Conservation (phyloP, 1,140 invertebrate species). For the Tetragnatha versicolor region DNA sequence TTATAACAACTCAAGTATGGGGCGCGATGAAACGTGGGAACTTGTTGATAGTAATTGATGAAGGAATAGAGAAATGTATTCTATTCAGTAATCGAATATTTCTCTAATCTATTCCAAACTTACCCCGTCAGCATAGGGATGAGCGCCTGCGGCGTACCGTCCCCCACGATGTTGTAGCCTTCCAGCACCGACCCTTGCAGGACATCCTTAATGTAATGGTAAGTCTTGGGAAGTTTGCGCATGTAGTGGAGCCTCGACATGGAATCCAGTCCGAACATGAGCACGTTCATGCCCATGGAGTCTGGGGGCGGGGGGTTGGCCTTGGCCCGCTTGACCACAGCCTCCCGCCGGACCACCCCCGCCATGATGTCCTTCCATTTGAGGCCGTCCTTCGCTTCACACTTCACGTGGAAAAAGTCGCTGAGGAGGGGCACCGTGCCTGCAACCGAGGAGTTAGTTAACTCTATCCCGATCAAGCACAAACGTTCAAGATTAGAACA, state of each 20-base stretch:
- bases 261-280: slow-evolving; percentile 93
- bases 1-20: no score
- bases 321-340: slow-evolving; percentile 63
- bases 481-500: no score
- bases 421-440: slow-evolving; percentile 59
- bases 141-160: slow-evolving; percentile 91
- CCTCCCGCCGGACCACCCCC: slow-evolving; percentile 68
- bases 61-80: no score
- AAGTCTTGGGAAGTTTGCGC: slow-evolving; percentile 82
- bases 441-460: no score
- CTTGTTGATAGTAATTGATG: no score
- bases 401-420: slow-evolving; percentile 73
- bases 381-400: slow-evolving; percentile 67
- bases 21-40: no score
- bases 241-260: slow-evolving; percentile 86
- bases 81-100: no score
- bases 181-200: slow-evolving; percentile 76
- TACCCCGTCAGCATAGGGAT: slow-evolving; percentile 87
- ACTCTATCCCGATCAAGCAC: no score
- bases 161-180: slow-evolving; percentile 91
- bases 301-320: slow-evolving; percentile 68
- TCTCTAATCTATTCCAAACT: no score
- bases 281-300: slow-evolving; percentile 74
- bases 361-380: slow-evolving; percentile 71
- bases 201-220: slow-evolving; percentile 75